phyloP scores from a whole-genome alignment of 2,113 vertebrate species.

The Melospiza melodia region DNA sequence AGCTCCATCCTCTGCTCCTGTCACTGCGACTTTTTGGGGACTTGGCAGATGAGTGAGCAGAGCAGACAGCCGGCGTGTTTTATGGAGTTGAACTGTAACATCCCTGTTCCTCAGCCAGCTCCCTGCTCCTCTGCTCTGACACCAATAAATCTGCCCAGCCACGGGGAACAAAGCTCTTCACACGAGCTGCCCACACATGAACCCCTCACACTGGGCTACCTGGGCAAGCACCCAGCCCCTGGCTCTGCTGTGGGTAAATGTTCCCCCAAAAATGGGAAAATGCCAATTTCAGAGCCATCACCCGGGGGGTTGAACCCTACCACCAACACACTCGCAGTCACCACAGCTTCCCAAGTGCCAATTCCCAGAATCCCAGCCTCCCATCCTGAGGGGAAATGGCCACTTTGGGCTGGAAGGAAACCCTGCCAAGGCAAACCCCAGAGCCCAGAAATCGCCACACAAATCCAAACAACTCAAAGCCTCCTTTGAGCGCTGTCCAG shows the following conservation, averaged over 20 bases:
- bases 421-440: neutral
- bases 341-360: neutral
- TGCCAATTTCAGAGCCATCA: rapidly evolving
- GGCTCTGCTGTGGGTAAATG: rapidly evolving
- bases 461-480: neutral
- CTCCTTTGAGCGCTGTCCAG: rapidly evolving
- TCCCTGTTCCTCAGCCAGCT: slow-evolving; percentile 59
- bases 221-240: neutral
- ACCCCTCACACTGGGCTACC: neutral
- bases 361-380: neutral
- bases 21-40: slow-evolving; percentile 34
- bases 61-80: slow-evolving; percentile 45
- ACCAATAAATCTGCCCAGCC: slow-evolving; percentile 35
- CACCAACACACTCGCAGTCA: rapidly evolving
- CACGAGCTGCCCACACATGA: neutral
- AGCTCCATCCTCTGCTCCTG: slow-evolving; percentile 48
- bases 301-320: neutral
- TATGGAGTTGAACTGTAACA: slow-evolving; percentile 62
- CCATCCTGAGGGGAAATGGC: rapidly evolving
- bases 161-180: neutral
- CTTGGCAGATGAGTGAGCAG: slow-evolving; percentile 24
- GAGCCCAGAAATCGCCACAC: neutral
- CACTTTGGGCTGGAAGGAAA: neutral
- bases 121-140: neutral
- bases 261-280: neutral